Evolutionary conservation across 2,113 vertebrate genomes (phyloP), one percentile per base, ranked within the genome.

Genomic region (Brachypodius melanocephalos): DNA sequence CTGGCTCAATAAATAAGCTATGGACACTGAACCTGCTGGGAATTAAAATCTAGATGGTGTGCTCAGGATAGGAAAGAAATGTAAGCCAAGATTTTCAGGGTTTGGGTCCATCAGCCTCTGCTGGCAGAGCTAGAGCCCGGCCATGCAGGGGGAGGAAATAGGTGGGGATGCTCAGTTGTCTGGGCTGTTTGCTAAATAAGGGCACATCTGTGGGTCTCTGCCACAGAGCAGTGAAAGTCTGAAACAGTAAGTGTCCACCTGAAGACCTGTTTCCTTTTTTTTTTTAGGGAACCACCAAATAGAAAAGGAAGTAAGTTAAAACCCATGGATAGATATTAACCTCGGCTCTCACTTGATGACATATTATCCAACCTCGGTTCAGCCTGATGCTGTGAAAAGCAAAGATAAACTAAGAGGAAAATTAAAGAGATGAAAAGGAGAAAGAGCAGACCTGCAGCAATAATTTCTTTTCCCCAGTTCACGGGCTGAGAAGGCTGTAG

Each of bases 191-290:
- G 38, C 28, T 78, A 21, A 40, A 18, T 54, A 32, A n/a, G 8
- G 20, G 8, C 8, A 2, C 3, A 2, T 34, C 25, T 59, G 38
- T 49, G 43, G 17, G 28, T 62, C 36, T 73, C 18, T 74, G 26
- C 26, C 38, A 31, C 15, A 32, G 42, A 58, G 20, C 26, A 51
- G 6, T 61, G 22, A 1, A 58, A 62, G 31, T 28, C 24, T 52
- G 75, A 52, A 82, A 28, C 21, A 36, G 31, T 36, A 28, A 43
- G n/a, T 34, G 28, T 57, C 42, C 22, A 38, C 29, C 26, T 88
- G 52, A 45, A 75, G n/a, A 21, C 7, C 2, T 4, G 2, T 14
- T 38, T 24, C 2, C 5, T 12, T 29, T 8, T 5, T 2, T 40
- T 31, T 82, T 90, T 87, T 20, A 28, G 34, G 71, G 38, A 66